Base-by-base conservation (phyloP, 2,888 invertebrate species). In the Athalia rosae region DNA sequence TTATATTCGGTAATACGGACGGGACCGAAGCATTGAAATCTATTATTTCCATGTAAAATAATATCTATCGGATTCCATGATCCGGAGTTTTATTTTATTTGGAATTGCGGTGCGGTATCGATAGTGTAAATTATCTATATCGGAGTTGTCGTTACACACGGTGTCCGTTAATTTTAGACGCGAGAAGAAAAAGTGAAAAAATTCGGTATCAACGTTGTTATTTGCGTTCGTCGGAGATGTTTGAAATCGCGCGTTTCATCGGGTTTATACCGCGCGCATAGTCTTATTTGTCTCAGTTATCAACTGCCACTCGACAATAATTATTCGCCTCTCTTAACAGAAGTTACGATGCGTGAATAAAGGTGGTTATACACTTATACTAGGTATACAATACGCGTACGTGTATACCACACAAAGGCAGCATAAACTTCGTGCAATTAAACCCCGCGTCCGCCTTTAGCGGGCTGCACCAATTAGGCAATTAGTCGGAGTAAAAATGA, bases 311-410 rank as follows among this genome's bases (percentile, higher is more conserved):
- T 28, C 41, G 50, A 67, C 28, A 28, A 50, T 67, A 53, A 71
- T 71, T 71, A 71, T 71, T 71, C 58, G 56, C 15, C 53, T n/a
- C 53, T 71, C 71, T n/a, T 11, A 9, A 5, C 45, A 13, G 11
- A 58, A 71, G 45, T 71, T 71, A 71, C 71, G 71, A 71, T 8
- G 58, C 58, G 71, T 71, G 71, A 71, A 71, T 71, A 58, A 71
- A 71, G 47, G 45, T 58, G 58, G 28, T 28, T 28, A 28, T 28
- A 28, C 71, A 13, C 56, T 11, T 50, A 48, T 41, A 28, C 50
- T 56, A 13, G 56, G 41, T 66, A 64, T 71, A 71, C 56, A 71
- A 13, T 71, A 58, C 8, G 8, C 45, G 71, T 8, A 56, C 56
- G 45, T 71, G 71, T 45, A 71, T 43, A 45, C 56, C 7, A 11